Conservation (phyloP, 1,140 invertebrate genomes). For the Atopsyche davidsoni region DNA sequence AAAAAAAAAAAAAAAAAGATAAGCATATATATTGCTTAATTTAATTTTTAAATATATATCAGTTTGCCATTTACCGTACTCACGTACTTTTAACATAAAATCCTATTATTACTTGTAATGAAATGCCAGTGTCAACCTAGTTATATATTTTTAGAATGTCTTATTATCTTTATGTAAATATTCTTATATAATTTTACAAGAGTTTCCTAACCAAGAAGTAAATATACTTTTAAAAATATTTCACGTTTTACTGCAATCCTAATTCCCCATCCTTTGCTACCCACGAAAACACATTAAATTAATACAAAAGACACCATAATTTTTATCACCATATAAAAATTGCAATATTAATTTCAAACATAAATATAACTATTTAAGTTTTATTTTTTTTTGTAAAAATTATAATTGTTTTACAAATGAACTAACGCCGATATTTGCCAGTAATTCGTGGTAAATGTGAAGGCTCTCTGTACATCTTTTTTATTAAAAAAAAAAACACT, state of each 20-base stretch:
- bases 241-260: background rate
- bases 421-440: too few relatives aligned
- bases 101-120: constrained; percentile 24
- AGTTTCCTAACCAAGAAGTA: constrained; percentile 5
- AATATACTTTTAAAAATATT: constrained; percentile 11
- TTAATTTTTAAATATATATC: background rate
- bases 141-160: constrained; percentile 2
- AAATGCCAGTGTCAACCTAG: constrained; percentile 23
- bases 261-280: too few relatives aligned
- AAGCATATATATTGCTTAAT: background rate
- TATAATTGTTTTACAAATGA: too few relatives aligned
- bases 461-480: too few relatives aligned
- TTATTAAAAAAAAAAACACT: too few relatives aligned
- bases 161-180: background rate
- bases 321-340: too few relatives aligned
- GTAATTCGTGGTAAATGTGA: too few relatives aligned
- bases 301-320: too few relatives aligned
- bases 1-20: background rate
- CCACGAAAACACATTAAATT: too few relatives aligned
- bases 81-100: constrained; percentile 6
- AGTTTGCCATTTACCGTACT: too few relatives aligned
- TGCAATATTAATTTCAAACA: too few relatives aligned
- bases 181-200: background rate
- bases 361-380: background rate
- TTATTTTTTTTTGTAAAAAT: too few relatives aligned